phyloP scores from a whole-genome alignment of 2,113 vertebrate species.

The Mirza zaza region DNA sequence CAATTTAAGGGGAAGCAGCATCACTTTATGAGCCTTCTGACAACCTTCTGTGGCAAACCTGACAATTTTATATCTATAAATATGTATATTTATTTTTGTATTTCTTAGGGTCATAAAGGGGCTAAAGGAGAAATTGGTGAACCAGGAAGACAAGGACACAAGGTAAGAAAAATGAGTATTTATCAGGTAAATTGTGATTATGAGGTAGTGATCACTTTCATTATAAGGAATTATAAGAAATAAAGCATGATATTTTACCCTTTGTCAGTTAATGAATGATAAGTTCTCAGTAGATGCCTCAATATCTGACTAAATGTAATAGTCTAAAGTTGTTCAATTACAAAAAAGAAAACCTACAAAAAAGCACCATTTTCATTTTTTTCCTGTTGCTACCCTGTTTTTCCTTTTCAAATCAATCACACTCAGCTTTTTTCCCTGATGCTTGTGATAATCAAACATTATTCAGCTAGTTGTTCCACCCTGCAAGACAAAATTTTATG shows the following conservation, averaged over 20 bases:
- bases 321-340: not conserved
- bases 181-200: not conserved
- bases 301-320: not conserved
- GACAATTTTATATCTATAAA: not conserved
- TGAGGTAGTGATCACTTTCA: not conserved
- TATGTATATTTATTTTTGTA: not conserved
- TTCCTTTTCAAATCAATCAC: slow-evolving; percentile 23
- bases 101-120: slow-evolving; percentile 95
- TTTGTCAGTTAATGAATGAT: not conserved
- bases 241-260: not conserved
- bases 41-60: not conserved
- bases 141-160: slow-evolving; percentile 98
- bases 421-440: not conserved
- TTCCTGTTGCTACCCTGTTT: not conserved
- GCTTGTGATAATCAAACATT: not conserved
- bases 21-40: not conserved
- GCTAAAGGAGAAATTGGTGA: slow-evolving; percentile 95
- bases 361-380: not conserved
- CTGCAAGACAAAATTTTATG: not conserved
- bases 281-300: not conserved
- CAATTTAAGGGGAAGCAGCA: not conserved
- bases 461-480: not conserved
- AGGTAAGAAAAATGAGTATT: slow-evolving; percentile 86
- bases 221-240: not conserved
- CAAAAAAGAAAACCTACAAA: not conserved